These are phyloP conservation scores for Zaprionus obscuricornis DNA, from an alignment of 2,888 invertebrate species.

Conservation along the genomic window DNA sequence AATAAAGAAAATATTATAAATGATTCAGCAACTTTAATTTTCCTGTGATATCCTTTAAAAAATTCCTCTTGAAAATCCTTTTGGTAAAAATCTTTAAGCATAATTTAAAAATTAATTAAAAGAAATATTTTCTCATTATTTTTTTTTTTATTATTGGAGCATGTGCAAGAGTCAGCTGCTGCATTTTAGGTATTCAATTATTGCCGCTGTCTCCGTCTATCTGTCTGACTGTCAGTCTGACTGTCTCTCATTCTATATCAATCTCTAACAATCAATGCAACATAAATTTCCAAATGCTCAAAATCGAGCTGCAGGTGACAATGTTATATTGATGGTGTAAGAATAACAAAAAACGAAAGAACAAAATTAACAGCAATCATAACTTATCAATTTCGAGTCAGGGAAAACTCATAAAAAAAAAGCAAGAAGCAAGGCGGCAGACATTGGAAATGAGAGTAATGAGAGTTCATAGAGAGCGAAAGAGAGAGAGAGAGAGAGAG, in stretches of 20 bases:
- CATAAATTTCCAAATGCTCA: constrained; percentile 36
- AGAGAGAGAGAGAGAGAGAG: constrained; percentile 7
- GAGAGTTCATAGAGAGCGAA: constrained; percentile 3
- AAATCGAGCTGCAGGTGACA: constrained; percentile 58
- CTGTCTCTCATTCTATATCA: constrained; percentile 24
- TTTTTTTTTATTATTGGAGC: constrained; percentile 21
- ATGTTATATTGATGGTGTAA: constrained; percentile 50
- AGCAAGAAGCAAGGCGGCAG: constrained; percentile 19
- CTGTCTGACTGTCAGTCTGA: too few species aligned
- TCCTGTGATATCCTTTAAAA: too few species aligned
- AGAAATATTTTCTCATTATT: too few species aligned
- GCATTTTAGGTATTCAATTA: not conserved
- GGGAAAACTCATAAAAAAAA: constrained; percentile 39
- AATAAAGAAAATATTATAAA: too few species aligned
- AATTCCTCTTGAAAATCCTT: not conserved
- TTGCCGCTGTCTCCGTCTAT: not conserved
- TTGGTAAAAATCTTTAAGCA: too few species aligned
- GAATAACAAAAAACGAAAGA: too few species aligned
- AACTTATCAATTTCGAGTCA: constrained; percentile 61
- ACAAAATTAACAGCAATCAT: constrained; percentile 62
- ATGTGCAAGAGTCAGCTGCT: constrained; percentile 55
- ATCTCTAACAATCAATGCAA: constrained; percentile 51
- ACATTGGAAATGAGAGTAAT: constrained; percentile 24
- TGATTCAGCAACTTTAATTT: too few species aligned
- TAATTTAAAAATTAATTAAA: too few species aligned